Evolutionary conservation across 2,888 invertebrate genomes (phyloP), one percentile per base, ranked within the genome.

Genomic region (Lacanobia wlatinum): DNA sequence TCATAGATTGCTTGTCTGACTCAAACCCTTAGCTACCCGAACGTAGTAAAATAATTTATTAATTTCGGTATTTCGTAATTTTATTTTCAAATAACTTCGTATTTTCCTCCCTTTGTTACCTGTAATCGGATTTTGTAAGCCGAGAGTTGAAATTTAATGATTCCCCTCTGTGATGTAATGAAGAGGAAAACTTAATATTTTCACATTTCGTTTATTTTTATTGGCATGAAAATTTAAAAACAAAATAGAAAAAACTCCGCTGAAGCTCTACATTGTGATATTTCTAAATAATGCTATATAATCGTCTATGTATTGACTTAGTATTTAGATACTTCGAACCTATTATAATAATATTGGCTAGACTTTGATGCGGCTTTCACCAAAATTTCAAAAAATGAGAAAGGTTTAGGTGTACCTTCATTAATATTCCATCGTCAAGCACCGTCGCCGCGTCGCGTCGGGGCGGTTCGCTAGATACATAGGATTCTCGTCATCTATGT

Each of bases 21-120:
- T 58, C 18, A 6, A 58, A 38, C n/a, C 38, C 8, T 21, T 1
- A 40, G 38, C 58, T 38, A 21, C 3, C 38, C 8, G 21, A n/a
- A 7, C 18, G 1, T 16, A n/a, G 18, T n/a, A 18, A 3, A 38
- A 59, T 21, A 66, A 40, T 52, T 40, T 52, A 52, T 48, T 14
- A 50, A 74, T 73, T 23, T 50, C 21, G 34, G 34, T 10, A 48
- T 53, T 62, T 43, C 6, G 9, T 50, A 12, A 61, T 52, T 48
- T 46, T 40, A 62, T 52, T 62, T 46, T 6, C 8, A 2, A 61
- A 61, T 58, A 52, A 21, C 48, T 46, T 40, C 8, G 12, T n/a
- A 16, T 48, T 61, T 78, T 70, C 75, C 71, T 53, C 40, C 40
- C 46, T 71, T 78, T 78, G 48, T 78, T 63, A 63, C n/a, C 18